Conservation (phyloP, 2,113 vertebrate species). For the Pedionomus torquatus region DNA sequence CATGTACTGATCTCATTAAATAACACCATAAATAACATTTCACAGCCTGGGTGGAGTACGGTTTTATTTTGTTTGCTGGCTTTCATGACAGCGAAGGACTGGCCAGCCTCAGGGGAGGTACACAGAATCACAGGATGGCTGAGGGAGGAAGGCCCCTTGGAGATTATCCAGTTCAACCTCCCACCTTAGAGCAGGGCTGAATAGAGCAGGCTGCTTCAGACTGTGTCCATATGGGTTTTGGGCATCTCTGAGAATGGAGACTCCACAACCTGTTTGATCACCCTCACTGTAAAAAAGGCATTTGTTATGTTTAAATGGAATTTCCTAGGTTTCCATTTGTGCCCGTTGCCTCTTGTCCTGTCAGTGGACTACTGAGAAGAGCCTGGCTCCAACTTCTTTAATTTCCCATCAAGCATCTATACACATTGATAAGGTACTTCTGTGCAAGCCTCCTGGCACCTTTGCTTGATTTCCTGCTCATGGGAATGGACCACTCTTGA, state of each 20-base stretch:
- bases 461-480: neutral
- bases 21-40: neutral
- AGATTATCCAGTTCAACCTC: neutral
- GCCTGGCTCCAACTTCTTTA: neutral
- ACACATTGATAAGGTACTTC: too few relatives aligned
- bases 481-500: neutral
- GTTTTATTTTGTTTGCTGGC: neutral
- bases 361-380: neutral
- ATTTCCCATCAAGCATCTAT: neutral
- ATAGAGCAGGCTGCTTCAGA: neutral
- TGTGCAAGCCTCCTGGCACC: neutral
- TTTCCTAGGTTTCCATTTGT: neutral
- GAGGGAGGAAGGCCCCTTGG: neutral
- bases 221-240: neutral
- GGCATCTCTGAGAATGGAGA: neutral
- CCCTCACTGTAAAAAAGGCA: neutral
- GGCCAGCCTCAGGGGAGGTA: neutral
- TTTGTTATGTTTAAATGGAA: neutral
- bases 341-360: neutral
- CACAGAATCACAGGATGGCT: rapidly evolving
- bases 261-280: neutral
- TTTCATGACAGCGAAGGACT: neutral
- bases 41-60: neutral
- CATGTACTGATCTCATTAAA: neutral
- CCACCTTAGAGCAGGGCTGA: neutral